Percentiles rank a stretch among this genome's conserved stretches.
phyloP scores from a whole-genome alignment of 2,888 invertebrate genomes.

The Neelides folsomi region DNA sequence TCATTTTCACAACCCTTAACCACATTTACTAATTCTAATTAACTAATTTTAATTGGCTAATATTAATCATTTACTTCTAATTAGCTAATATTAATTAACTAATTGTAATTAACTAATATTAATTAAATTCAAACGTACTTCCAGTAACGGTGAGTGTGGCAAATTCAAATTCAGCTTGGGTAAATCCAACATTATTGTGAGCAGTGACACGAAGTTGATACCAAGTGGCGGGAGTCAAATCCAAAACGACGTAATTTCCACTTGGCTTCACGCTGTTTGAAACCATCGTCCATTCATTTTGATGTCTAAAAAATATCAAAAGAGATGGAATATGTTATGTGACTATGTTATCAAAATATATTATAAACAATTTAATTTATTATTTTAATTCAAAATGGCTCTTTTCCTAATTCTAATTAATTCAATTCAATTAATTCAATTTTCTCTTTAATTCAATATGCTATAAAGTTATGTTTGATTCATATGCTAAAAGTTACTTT shows the following conservation, averaged over 20 bases:
- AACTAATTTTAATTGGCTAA: not conserved
- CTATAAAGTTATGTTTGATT: not conserved
- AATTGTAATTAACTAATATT: not conserved
- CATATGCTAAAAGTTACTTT: constrained; percentile 47
- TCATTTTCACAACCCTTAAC: constrained; percentile 3
- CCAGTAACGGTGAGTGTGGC: constrained; percentile 86
- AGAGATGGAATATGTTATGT: no score
- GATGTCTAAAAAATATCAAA: constrained; percentile 40
- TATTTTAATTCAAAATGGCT: no score
- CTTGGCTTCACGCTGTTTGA: constrained; percentile 84
- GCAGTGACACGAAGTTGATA: constrained; percentile 81
- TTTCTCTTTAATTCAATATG: no score
- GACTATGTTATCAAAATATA: no score
- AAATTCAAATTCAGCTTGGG: constrained; percentile 88
- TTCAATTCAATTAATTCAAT: no score
- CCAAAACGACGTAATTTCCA: constrained; percentile 71
- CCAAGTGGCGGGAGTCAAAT: constrained; percentile 86
- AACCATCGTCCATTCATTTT: constrained; percentile 83
- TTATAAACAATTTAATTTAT: no score
- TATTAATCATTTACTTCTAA: no score
- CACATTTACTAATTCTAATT: not conserved
- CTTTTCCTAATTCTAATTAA: no score
- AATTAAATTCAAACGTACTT: constrained; percentile 49
- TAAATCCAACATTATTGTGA: constrained; percentile 85
- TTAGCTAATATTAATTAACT: not conserved